Evolutionary conservation across 1,140 invertebrate species (phyloP), one percentile per base, ranked within the genome.

Genomic region (Rhagoletis zephyria): DNA sequence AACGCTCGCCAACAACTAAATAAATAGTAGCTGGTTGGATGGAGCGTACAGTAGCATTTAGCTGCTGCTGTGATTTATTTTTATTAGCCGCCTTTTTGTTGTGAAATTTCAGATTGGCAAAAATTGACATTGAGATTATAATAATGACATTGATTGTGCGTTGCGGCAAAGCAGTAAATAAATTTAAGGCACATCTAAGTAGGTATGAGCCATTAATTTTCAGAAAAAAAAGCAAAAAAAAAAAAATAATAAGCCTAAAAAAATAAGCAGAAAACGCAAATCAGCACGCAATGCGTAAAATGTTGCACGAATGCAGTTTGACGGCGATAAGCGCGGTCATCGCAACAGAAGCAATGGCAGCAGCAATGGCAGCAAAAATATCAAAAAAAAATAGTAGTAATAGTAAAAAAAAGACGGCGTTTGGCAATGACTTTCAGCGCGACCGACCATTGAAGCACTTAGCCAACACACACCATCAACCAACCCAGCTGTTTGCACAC

Each of bases 81-180:
- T 51, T 81, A 81, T 81, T 81, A 81, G 48, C 48, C 74, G 74
- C 74, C 48, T 81, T 81, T 12, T 56, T 51, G 48, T 81, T 81
- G 74, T 81, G 51, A 7, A 81, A 56, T n/a, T 42, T 42, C 16
- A 56, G 74, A 81, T 81, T 81, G 74, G 48, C 74, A 30, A 81
- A 81, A 81, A 81, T 81, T 81, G 45, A 81, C 74, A 81, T 81
- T 81, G 74, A 81, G 74, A 81, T 81, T 81, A 81, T 81, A 81
- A 81, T 81, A 81, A 81, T 81, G 74, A 51, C 48, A 81, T 81
- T 81, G 48, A 81, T 56, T 56, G 74, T 42, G 74, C 74, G 74
- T 6, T 30, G 74, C 9, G 48, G 48, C 74, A 9, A 19, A 14
- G 48, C 74, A 30, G 74, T 9, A 81, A 81, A 81, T 30, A 81